These are phyloP conservation scores for Drosophila willistoni DNA, from an alignment of 1,140 invertebrate genomes.

Conservation along the genomic window DNA sequence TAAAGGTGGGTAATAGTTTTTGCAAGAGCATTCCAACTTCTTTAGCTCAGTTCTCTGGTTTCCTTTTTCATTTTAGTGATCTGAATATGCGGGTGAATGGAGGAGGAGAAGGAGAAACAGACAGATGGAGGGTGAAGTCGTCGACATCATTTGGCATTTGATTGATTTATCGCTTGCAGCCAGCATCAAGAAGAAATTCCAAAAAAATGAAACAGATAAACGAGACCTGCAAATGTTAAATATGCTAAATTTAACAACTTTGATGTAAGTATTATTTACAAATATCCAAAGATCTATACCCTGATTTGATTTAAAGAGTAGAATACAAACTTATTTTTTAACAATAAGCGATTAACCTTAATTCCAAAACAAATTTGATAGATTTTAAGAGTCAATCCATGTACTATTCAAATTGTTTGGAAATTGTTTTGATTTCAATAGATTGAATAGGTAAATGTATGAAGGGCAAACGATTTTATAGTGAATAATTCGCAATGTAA, in stretches of 20 bases:
- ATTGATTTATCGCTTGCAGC: conserved; percentile 16
- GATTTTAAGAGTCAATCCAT: too few species aligned
- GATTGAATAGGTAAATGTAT: too few species aligned
- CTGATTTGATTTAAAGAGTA: background rate
- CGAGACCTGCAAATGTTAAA: background rate
- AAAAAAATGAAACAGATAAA: background rate
- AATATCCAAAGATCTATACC: background rate
- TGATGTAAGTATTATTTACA: background rate
- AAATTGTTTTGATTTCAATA: too few species aligned
- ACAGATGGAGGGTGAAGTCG: background rate
- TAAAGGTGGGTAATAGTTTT: too few species aligned
- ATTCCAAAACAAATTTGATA: too few species aligned
- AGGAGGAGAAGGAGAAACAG: background rate
- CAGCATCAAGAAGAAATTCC: conserved; percentile 5
- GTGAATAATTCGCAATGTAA: too few species aligned
- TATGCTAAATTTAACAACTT: background rate
- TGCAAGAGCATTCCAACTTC: conserved; percentile 9
- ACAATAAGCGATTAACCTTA: too few species aligned
- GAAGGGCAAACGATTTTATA: too few species aligned
- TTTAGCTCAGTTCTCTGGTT: background rate
- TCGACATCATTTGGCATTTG: conserved; percentile 6
- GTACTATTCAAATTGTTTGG: too few species aligned
- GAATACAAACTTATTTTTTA: too few species aligned
- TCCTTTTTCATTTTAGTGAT: conserved; percentile 1
- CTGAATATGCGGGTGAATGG: conserved; percentile 36